A percentile compares a stretch with the other conserved stretches of the same genome.
Conservation (phyloP, 2,797 vertebrate species). For the Orientallactaga sibirica region DNA sequence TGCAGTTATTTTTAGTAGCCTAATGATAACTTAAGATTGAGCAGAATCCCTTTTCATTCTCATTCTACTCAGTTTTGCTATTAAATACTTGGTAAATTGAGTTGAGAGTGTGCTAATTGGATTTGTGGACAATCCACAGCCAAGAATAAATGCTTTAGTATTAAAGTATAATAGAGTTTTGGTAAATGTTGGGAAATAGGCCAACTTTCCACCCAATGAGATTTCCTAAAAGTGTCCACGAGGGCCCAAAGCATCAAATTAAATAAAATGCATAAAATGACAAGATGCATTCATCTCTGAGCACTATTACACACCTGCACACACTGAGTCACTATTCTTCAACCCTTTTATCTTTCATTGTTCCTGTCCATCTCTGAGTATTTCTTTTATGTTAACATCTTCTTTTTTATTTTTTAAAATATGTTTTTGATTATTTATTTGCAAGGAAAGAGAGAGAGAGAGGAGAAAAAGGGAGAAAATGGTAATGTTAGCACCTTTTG, state of each 20-base stretch:
- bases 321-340: background rate
- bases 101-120: constrained; percentile 74
- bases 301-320: background rate
- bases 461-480: too few relatives aligned
- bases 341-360: background rate
- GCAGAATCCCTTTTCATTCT: constrained; percentile 52
- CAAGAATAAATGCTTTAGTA: constrained; percentile 72
- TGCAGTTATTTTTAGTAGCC: constrained; percentile 48
- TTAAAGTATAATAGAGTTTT: constrained; percentile 73
- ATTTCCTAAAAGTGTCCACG: constrained; percentile 57
- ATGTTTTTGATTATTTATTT: too few relatives aligned
- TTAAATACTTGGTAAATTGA: constrained; percentile 74
- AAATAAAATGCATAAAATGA: constrained; percentile 46
- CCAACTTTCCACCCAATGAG: constrained; percentile 66
- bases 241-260: constrained; percentile 50
- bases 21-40: background rate
- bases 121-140: constrained; percentile 69
- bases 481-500: too few relatives aligned
- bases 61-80: constrained; percentile 37
- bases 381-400: background rate
- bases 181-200: constrained; percentile 68
- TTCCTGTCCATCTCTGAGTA: background rate
- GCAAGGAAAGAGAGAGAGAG: too few relatives aligned
- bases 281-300: background rate
- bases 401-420: too few relatives aligned